These are phyloP conservation scores for Machimus atricapillus DNA, from an alignment of 2,888 invertebrate genomes.

Conservation along the genomic window DNA sequence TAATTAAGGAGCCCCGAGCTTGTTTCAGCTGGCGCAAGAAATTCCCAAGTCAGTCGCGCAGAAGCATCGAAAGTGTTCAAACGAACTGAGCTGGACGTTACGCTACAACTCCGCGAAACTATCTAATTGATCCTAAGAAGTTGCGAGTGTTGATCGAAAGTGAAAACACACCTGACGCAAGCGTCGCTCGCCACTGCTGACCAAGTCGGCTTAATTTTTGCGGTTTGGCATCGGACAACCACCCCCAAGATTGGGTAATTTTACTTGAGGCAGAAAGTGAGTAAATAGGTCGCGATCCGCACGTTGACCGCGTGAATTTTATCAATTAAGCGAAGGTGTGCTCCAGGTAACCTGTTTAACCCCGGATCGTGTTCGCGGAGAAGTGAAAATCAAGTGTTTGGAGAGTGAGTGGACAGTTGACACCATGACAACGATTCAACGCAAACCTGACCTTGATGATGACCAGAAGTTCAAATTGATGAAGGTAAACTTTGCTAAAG, in stretches of 20 bases:
- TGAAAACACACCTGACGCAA: neutral
- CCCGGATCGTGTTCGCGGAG: neutral
- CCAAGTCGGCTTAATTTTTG: neutral
- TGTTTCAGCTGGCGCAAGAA: neutral
- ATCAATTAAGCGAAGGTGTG: neutral
- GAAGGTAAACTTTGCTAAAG: constrained; percentile 68
- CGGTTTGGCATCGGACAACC: neutral
- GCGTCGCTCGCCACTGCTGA: neutral
- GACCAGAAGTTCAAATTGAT: constrained; percentile 78
- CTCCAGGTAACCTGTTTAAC: neutral
- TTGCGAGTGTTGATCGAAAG: constrained; percentile 16
- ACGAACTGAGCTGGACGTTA: neutral
- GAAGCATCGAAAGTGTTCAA: neutral
- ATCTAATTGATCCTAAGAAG: neutral
- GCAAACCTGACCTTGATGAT: constrained; percentile 61
- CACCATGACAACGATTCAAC: constrained; percentile 51
- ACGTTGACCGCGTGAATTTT: neutral
- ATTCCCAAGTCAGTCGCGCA: constrained; percentile 17
- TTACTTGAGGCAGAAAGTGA: neutral
- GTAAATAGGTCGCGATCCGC: neutral
- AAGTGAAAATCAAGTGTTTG: neutral
- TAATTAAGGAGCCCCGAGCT: neutral
- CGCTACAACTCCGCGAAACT: neutral
- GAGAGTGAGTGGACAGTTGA: neutral
- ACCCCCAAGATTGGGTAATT: neutral